These are phyloP conservation scores for Prinia subflava DNA, from an alignment of 2,113 vertebrate genomes.

Conservation along the genomic window DNA sequence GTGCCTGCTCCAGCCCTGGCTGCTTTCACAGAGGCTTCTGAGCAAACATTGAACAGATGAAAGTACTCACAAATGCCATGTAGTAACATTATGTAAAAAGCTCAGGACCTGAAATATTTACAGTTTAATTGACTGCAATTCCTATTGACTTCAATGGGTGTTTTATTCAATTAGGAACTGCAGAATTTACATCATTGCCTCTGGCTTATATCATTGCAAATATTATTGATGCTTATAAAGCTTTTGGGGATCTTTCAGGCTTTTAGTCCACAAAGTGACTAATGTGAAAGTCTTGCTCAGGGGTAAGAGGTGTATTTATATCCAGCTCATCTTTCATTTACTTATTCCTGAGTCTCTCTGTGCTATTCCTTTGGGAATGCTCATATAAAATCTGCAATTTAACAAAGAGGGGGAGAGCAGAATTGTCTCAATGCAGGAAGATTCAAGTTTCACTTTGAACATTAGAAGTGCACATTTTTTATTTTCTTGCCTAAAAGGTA, in stretches of 20 bases:
- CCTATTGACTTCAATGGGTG: not conserved
- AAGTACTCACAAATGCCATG: accelerated
- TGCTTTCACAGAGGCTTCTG: not conserved
- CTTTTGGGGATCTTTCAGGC: slow-evolving; percentile 47
- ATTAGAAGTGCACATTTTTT: not conserved
- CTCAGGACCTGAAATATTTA: not conserved
- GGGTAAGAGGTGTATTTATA: slow-evolving; percentile 13
- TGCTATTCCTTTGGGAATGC: slow-evolving; percentile 30
- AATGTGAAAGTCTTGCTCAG: not conserved
- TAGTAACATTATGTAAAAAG: not conserved
- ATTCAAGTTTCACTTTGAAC: not conserved
- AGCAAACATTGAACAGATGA: not conserved
- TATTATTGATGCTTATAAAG: slow-evolving; percentile 44
- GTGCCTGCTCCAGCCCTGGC: not conserved
- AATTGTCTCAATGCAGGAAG: not conserved
- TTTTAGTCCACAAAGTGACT: slow-evolving; percentile 54
- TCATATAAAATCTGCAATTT: slow-evolving; percentile 3
- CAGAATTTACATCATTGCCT: slow-evolving; percentile 34
- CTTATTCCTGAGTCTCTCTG: slow-evolving; percentile 24
- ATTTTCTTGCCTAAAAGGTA: not conserved
- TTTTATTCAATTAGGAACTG: slow-evolving; percentile 31
- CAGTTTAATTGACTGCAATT: slow-evolving; percentile 1
- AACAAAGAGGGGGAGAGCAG: not conserved
- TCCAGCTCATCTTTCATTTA: slow-evolving; percentile 42
- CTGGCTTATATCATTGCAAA: slow-evolving; percentile 38